These are phyloP conservation scores for Macrotus californicus DNA, from an alignment of 2,113 vertebrate genomes.

Conservation along the genomic window DNA sequence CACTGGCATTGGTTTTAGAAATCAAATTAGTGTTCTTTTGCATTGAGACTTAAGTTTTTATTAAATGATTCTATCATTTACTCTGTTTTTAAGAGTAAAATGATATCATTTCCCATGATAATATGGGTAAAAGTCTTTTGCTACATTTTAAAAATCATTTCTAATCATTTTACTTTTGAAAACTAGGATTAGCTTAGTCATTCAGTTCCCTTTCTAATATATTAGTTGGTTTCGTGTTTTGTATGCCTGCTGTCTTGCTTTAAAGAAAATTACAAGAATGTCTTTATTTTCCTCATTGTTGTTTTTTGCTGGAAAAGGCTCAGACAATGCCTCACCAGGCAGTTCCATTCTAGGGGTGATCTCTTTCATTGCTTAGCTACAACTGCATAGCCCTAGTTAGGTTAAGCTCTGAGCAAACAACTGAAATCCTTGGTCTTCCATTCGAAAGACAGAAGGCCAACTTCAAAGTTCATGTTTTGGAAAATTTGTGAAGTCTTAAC, in stretches of 20 bases:
- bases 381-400: conserved; percentile 25
- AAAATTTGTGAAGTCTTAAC: conserved; percentile 62
- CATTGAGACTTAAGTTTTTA: conserved; percentile 35
- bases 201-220: conserved; percentile 39
- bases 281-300: conserved; percentile 59
- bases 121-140: conserved; percentile 38
- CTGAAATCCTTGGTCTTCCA: conserved; percentile 44
- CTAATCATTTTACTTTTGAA: conserved; percentile 53
- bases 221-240: conserved; percentile 36
- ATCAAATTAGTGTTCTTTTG: conserved; percentile 5
- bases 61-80: conserved; percentile 35
- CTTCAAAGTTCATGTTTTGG: conserved; percentile 51
- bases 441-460: conserved; percentile 45
- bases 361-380: conserved; percentile 46
- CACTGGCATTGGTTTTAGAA: conserved; percentile 49
- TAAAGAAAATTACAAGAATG: conserved; percentile 51
- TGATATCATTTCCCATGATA: conserved; percentile 32
- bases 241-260: conserved; percentile 42
- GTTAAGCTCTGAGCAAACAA: conserved; percentile 4
- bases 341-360: conserved; percentile 48
- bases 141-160: conserved; percentile 38
- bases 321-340: conserved; percentile 39
- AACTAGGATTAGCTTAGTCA: conserved; percentile 41
- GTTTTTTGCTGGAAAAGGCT: conserved; percentile 55
- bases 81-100: conserved; percentile 42